Conservation (phyloP, 1,140 invertebrate species). For the Watersipora subatra region DNA sequence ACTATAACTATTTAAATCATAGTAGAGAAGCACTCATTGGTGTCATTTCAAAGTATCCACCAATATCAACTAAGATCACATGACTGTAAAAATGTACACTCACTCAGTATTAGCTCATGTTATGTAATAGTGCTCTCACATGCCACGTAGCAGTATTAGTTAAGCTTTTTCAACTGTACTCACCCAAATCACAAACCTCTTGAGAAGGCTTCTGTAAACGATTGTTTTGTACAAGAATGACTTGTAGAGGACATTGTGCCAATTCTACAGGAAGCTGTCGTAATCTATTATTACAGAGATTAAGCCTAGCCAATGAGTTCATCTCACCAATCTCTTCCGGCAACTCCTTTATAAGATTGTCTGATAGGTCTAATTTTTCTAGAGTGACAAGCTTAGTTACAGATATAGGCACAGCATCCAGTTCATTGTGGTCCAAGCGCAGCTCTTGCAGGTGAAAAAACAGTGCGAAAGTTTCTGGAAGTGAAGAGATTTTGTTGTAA, state of each 20-base stretch:
- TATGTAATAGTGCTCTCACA: too few species aligned
- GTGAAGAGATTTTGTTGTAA: constrained; percentile 25
- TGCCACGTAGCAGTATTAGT: too few species aligned
- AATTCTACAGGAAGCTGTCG: constrained; percentile 27
- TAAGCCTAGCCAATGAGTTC: constrained; percentile 28
- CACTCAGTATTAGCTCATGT: too few species aligned
- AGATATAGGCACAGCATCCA: constrained; percentile 24
- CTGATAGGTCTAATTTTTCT: constrained; percentile 33
- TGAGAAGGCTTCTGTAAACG: constrained; percentile 28
- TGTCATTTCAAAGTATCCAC: too few species aligned
- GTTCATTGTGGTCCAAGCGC: constrained; percentile 25
- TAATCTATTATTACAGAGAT: constrained; percentile 35
- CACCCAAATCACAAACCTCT: constrained; percentile 31
- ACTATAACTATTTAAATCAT: too few species aligned
- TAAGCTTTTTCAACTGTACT: too few species aligned
- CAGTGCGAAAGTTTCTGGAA: constrained; percentile 36
- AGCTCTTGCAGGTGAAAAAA: constrained; percentile 34
- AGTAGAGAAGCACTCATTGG: too few species aligned
- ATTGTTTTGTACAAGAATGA: constrained; percentile 30
- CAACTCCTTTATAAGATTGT: constrained; percentile 29
- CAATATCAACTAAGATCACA: too few species aligned
- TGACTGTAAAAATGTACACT: too few species aligned
- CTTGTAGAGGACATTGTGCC: constrained; percentile 21
- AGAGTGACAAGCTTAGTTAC: constrained; percentile 31
- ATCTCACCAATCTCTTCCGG: constrained; percentile 30